Base-by-base conservation (phyloP, 2,797 vertebrate species). In the Tenualosa thibaudeaui region DNA sequence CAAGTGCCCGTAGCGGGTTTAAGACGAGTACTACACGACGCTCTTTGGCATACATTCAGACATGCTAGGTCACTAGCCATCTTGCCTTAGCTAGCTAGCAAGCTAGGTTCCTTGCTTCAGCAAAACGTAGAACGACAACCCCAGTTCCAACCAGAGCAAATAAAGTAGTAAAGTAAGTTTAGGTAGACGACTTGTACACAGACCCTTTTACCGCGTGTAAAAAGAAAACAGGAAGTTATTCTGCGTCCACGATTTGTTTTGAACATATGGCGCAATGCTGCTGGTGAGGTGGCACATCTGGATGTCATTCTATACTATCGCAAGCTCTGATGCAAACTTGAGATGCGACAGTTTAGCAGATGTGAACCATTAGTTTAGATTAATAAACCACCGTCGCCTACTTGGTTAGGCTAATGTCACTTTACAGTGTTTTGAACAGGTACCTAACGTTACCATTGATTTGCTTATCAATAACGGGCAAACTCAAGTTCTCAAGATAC, bases 251-350 rank as follows among this genome's bases (percentile, higher is more conserved):
- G 31, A 37, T 71, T 46, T 78, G 37, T 43, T 43, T 40, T 78
- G 17, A 78, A 78, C 71, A 19, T 46, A 78, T 46, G 40, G 71
- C 71, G 71, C 71, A 78, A 87, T 78, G 37, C 71, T 46, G 88
- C 86, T 89, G 93, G 86, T 94, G 94, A 95, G 92, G 93, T 95
- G 94, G 94, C 94, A 95, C 92, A 91, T 93, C 91, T 93, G 92
- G 84, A 85, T 43, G 43, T 53, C 68, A 86, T 86, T 71, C 58
- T 9, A 78, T 78, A 78, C 71, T 78, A 78, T 78, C 71, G 40
- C 15, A 78, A 78, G 19, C 71, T 8, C 40, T 46, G 58, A n/a
- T 62, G 5, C 37, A 78, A 78, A 43, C 1, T 19, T 78, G 37
- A 78, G 40, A 40, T 46, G 19, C 10, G 68, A 3, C 17, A 78